These are phyloP conservation scores for Zeuzera pyrina DNA, from an alignment of 2,888 invertebrate genomes.

Conservation along the genomic window DNA sequence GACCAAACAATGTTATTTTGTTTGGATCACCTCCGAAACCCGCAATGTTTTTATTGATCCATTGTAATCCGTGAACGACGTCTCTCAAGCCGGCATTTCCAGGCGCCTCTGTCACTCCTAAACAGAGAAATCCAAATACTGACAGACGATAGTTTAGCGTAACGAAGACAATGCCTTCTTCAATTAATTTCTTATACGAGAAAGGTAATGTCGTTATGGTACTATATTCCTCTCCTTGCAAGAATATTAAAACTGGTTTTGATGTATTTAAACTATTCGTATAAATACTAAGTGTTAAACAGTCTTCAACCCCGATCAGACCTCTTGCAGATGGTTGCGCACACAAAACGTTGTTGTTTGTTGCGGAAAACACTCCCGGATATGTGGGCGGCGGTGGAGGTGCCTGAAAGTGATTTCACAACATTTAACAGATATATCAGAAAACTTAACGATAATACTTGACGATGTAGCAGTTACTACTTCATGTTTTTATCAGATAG, in stretches of 20 bases:
- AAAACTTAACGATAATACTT: no score
- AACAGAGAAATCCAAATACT: constrained; percentile 80
- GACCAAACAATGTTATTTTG: constrained; percentile 84
- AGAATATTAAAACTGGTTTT: constrained; percentile 54
- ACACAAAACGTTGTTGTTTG: constrained; percentile 33
- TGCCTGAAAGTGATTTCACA: constrained; percentile 28
- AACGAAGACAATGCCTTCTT: constrained; percentile 76
- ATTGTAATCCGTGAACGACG: constrained; percentile 82
- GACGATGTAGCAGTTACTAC: no score
- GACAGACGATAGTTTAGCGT: constrained; percentile 81
- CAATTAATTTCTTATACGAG: constrained; percentile 73
- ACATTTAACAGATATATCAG: no score
- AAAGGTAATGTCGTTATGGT: constrained; percentile 24
- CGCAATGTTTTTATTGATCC: constrained; percentile 81
- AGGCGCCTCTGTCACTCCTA: constrained; percentile 73
- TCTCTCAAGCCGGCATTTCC: constrained; percentile 92
- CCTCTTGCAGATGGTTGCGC: constrained; percentile 46
- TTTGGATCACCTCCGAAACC: constrained; percentile 84
- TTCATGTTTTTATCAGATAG: no score
- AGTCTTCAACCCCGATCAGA: constrained; percentile 49
- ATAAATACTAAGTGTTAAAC: constrained; percentile 44
- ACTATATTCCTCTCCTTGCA: constrained; percentile 47
- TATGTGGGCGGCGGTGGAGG: constrained; percentile 25
- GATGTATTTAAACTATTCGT: constrained; percentile 34
- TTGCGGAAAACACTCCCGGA: constrained; percentile 30